A percentile compares a stretch with the other conserved stretches of the same genome.
Evolutionary conservation across 2,113 vertebrate genomes (phyloP).

Genomic region (Dascyllus trimaculatus): DNA sequence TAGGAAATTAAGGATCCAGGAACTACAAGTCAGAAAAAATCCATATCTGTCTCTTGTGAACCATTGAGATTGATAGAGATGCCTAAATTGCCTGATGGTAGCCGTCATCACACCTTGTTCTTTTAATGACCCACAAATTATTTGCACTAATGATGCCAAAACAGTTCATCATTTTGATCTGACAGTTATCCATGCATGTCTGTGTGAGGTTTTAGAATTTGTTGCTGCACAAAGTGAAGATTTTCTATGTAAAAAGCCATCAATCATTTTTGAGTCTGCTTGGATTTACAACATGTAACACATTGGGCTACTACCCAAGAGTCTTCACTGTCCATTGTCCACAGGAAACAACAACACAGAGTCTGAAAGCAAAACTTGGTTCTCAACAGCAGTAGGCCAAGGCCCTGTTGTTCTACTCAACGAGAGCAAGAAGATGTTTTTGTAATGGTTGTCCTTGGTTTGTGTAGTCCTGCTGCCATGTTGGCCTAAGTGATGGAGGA

Average conservation of each 20-base stretch:
- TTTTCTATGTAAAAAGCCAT: no score
- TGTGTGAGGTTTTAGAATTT: background rate
- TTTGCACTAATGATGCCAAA: background rate
- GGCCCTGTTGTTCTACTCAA: background rate
- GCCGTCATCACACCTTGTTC: background rate
- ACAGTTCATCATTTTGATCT: background rate
- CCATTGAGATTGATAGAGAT: no score
- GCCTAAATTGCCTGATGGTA: no score
- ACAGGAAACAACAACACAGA: background rate
- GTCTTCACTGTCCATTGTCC: background rate
- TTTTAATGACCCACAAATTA: background rate
- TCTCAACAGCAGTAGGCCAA: background rate
- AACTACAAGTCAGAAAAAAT: no score
- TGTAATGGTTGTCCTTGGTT: slow-evolving; percentile 27
- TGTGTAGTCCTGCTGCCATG: slow-evolving; percentile 10
- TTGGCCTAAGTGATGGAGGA: slow-evolving; percentile 40
- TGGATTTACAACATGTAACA: no score
- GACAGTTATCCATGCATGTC: no score
- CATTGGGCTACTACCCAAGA: no score
- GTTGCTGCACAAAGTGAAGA: no score
- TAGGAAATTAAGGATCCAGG: no score
- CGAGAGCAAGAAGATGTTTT: background rate
- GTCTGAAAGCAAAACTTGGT: background rate
- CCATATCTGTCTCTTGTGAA: no score
- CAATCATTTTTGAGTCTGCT: no score